Base-by-base conservation (phyloP, 1,140 invertebrate species). In the Condylostylus longicornis region DNA sequence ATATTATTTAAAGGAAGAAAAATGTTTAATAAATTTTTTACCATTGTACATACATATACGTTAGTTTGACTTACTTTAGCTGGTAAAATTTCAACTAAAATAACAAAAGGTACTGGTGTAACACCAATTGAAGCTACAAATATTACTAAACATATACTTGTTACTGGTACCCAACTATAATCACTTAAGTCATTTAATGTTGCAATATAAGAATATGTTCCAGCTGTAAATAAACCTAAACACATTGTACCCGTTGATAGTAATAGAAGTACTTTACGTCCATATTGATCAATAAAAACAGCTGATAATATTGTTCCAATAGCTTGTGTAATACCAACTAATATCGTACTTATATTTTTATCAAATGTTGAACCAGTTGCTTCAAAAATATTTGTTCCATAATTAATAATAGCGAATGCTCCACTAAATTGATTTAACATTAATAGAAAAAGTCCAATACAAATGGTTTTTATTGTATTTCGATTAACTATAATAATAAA, bases 311-410 rank as follows among this genome's bases (percentile, higher is more conserved):
- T 17, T 0, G 66, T 65, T 1, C 68, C 68, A 9, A 69, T 37
- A 4, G 69, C 45, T 39, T 69, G 67, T 5, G 69, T 66, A 1
- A 44, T 57, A 0, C 66, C 68, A 12, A 70, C 66, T 1, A 69
- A 64, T 9, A 69, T 69, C 0, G 68, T 67, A 41, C 67, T 67
- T 18, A 66, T 66, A 44, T 69, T 67, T 0, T 67, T 64, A 39
- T 64, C 64, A 33, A 70, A 42, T 3, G 51, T 52, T 0, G 70
- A 70, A 4, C 73, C 71, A 2, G 79, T 69, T 1, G 64, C 63
- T 1, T 56, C 46, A 51, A 82, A 87, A 46, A 82, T 85, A 1
- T 58, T 64, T 13, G 57, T 45, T 45, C 53, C 54, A 36, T 60
- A 60, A 33, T 53, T 57, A 17, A 52, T 49, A 20, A 58, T 42